phyloP scores from a whole-genome alignment of 2,888 invertebrate species.

The Allolobophora icterica region DNA sequence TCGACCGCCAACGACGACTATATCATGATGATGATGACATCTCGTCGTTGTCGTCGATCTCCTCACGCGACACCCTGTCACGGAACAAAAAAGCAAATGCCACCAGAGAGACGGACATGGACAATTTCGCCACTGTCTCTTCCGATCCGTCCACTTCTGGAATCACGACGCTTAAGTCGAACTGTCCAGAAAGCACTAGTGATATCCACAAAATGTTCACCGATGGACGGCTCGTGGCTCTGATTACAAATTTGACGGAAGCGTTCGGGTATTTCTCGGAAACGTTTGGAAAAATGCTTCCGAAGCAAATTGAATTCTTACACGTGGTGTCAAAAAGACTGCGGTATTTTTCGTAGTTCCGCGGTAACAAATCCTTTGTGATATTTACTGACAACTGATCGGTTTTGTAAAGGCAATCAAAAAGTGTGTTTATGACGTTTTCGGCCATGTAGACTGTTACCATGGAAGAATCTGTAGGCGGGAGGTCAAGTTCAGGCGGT shows the following conservation, averaged over 20 bases:
- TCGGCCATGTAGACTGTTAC: neutral
- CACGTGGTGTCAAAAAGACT: neutral
- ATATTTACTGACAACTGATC: neutral
- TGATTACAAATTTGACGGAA: neutral
- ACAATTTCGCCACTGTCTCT: neutral
- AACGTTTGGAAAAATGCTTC: neutral
- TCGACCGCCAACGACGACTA: no score
- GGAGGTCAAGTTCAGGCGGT: neutral
- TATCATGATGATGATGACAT: no score
- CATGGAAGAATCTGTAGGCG: neutral
- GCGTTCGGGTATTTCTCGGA: neutral
- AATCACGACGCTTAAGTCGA: neutral
- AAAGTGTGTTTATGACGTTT: neutral
- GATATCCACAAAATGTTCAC: neutral
- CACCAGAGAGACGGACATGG: neutral
- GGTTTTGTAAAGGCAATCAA: neutral
- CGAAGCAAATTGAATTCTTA: neutral
- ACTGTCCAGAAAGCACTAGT: neutral
- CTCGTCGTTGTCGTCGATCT: no score
- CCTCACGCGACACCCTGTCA: neutral
- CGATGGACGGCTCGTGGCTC: neutral
- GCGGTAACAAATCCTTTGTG: neutral
- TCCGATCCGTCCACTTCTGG: neutral
- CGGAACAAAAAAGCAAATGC: rapidly evolving
- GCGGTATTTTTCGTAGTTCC: neutral